Conservation (phyloP, 2,797 vertebrate species). For the Hirundo rustica region DNA sequence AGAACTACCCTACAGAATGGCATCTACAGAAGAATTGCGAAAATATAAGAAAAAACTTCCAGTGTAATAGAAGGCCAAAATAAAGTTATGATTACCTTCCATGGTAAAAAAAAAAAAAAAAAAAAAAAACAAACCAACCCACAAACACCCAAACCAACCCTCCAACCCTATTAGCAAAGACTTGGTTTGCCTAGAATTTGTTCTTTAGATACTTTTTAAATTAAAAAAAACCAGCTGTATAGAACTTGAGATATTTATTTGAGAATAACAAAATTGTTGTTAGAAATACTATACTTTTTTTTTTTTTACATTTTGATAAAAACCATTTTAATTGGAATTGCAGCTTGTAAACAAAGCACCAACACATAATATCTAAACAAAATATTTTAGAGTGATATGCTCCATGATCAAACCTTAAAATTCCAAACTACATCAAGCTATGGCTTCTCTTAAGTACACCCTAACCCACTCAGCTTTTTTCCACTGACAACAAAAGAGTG, state of each 20-base stretch:
- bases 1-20: neutral
- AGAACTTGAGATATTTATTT: neutral
- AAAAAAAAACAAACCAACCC: neutral
- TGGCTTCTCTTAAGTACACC: neutral
- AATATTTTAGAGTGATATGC: neutral
- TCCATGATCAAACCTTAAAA: neutral
- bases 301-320: neutral
- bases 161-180: neutral
- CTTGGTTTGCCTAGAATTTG: neutral
- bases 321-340: neutral
- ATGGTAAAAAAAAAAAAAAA: neutral
- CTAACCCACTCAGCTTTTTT: neutral
- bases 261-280: neutral
- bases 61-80: neutral
- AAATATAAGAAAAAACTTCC: neutral
- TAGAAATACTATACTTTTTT: neutral
- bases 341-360: neutral
- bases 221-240: accelerated
- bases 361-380: neutral
- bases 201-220: neutral
- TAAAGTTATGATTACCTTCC: neutral
- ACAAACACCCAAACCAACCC: no score
- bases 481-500: neutral
- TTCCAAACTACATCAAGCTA: neutral
- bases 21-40: neutral